These are phyloP conservation scores for Crocallis elinguaria DNA, from an alignment of 2,888 invertebrate species.

Conservation along the genomic window DNA sequence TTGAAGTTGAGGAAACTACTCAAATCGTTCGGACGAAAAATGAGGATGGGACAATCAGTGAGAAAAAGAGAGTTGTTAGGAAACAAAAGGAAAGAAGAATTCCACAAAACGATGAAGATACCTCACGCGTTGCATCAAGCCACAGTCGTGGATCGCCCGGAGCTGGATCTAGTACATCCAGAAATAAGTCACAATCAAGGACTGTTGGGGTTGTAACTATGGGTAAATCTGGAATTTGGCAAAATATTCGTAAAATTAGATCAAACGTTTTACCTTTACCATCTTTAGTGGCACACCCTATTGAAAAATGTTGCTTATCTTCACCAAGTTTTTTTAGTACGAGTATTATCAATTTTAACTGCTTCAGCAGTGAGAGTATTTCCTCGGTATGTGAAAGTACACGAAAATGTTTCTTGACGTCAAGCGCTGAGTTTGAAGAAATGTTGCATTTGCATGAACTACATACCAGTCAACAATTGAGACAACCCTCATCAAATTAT, in stretches of 20 bases:
- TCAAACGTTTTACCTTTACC: not conserved
- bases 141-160: not conserved
- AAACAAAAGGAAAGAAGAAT: constrained; percentile 45
- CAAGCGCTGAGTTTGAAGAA: constrained; percentile 2
- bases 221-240: not conserved
- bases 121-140: not conserved
- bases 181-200: not conserved
- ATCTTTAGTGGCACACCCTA: not conserved
- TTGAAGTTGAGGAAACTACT: constrained; percentile 50
- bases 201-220: constrained; percentile 4
- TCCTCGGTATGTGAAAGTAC: not conserved
- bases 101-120: constrained; percentile 1
- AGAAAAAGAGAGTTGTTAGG: constrained; percentile 49
- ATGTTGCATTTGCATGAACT: constrained; percentile 10
- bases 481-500: not conserved
- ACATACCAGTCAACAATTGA: not conserved
- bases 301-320: not conserved
- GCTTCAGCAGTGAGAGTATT: not conserved
- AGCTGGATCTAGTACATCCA: not conserved
- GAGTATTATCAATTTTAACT: not conserved
- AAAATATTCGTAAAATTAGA: not conserved
- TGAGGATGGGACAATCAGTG: constrained; percentile 50
- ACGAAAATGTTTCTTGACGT: not conserved
- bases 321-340: not conserved
- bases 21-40: constrained; percentile 49